Evolutionary conservation across 2,888 invertebrate genomes (phyloP).

Genomic region (Callosobruchus maculatus): DNA sequence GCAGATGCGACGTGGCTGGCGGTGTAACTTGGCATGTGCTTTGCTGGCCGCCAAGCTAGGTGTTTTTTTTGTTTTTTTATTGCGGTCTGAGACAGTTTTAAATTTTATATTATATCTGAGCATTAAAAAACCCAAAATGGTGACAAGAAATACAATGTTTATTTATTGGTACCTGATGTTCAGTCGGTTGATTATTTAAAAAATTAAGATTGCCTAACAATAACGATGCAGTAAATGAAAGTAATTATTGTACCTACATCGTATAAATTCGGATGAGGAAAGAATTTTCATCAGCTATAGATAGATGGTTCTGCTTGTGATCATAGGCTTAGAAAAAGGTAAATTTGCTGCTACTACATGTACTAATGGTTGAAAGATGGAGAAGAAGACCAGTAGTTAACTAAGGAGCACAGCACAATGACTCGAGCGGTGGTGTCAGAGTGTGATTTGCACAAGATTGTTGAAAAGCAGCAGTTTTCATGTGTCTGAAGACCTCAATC

Average conservation of each 20-base stretch:
- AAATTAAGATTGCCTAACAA: background rate
- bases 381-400: constrained; percentile 25
- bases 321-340: background rate
- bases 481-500: background rate
- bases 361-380: background rate
- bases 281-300: background rate
- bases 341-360: background rate
- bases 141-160: too few relatives aligned
- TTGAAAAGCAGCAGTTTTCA: background rate
- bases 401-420: constrained; percentile 43
- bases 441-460: background rate
- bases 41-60: too few relatives aligned
- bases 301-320: background rate
- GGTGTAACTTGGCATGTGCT: too few relatives aligned
- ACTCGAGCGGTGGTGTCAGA: constrained; percentile 2
- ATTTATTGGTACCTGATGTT: background rate
- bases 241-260: background rate
- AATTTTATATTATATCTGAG: too few relatives aligned
- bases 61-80: too few relatives aligned
- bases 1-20: too few relatives aligned
- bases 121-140: too few relatives aligned
- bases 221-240: background rate
- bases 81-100: too few relatives aligned
- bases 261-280: background rate
- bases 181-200: background rate